Conservation (phyloP, 2,888 invertebrate species). For the Hypsopygia costalis region DNA sequence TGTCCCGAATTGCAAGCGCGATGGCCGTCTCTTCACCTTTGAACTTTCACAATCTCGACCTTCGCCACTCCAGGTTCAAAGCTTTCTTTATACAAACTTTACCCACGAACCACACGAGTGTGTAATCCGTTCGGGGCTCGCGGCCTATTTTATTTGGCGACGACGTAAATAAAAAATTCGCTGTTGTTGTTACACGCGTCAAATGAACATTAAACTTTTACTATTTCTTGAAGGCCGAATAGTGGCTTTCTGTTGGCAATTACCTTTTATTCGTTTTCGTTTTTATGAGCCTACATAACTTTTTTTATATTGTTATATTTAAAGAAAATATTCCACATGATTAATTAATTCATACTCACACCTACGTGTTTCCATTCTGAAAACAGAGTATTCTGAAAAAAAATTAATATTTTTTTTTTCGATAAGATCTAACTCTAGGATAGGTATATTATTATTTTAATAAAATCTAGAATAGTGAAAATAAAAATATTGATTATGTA, state of each 20-base stretch:
- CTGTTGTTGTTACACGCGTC: not conserved
- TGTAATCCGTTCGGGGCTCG: slow-evolving; percentile 36
- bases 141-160: slow-evolving; percentile 32
- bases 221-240: not conserved
- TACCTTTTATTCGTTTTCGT: not conserved
- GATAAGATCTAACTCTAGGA: no score
- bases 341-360: no score
- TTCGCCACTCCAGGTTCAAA: slow-evolving; percentile 20
- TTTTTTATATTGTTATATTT: no score
- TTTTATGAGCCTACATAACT: no score
- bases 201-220: not conserved
- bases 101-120: slow-evolving; percentile 18
- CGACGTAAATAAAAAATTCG: not conserved
- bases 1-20: not conserved
- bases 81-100: slow-evolving; percentile 27
- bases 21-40: slow-evolving; percentile 32
- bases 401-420: no score
- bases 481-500: no score
- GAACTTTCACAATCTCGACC: slow-evolving; percentile 40
- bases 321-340: no score
- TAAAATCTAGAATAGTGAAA: no score
- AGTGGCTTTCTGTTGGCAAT: not conserved
- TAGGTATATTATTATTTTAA: no score
- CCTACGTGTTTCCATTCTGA: no score
- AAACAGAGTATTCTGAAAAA: no score